Conservation (phyloP, 1,140 invertebrate species). For the Anastrepha obliqua region DNA sequence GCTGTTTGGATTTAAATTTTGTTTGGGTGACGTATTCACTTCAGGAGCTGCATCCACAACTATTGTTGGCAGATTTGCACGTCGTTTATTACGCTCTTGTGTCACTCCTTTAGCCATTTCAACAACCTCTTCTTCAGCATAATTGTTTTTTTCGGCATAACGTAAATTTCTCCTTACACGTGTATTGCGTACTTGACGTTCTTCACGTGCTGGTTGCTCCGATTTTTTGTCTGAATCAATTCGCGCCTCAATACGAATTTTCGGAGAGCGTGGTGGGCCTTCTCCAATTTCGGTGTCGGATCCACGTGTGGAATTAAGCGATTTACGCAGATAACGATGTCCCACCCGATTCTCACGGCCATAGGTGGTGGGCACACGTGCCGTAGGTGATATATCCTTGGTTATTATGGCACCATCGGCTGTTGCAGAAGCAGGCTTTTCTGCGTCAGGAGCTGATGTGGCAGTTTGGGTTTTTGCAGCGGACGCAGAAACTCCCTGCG, state of each 20-base stretch:
- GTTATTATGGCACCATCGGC: background rate
- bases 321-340: slow-evolving; percentile 63
- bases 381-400: slow-evolving; percentile 42
- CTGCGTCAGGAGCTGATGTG: background rate
- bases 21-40: background rate
- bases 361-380: slow-evolving; percentile 65
- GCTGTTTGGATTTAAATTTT: background rate
- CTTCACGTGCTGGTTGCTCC: background rate
- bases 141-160: background rate
- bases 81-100: slow-evolving; percentile 38
- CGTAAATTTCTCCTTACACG: slow-evolving; percentile 57
- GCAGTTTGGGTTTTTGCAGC: background rate
- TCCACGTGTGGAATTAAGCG: slow-evolving; percentile 63
- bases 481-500: no score
- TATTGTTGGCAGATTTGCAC: slow-evolving; percentile 2
- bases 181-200: slow-evolving; percentile 38
- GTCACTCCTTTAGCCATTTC: background rate
- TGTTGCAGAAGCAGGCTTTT: background rate
- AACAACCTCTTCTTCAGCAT: background rate
- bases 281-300: slow-evolving; percentile 61
- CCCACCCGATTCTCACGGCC: slow-evolving; percentile 63
- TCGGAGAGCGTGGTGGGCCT: slow-evolving; percentile 39
- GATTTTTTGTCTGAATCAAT: slow-evolving; percentile 57
- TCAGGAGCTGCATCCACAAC: background rate
- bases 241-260: slow-evolving; percentile 58